Base-by-base conservation (phyloP, 1,140 invertebrate genomes). In the Penaeus vannamei region DNA sequence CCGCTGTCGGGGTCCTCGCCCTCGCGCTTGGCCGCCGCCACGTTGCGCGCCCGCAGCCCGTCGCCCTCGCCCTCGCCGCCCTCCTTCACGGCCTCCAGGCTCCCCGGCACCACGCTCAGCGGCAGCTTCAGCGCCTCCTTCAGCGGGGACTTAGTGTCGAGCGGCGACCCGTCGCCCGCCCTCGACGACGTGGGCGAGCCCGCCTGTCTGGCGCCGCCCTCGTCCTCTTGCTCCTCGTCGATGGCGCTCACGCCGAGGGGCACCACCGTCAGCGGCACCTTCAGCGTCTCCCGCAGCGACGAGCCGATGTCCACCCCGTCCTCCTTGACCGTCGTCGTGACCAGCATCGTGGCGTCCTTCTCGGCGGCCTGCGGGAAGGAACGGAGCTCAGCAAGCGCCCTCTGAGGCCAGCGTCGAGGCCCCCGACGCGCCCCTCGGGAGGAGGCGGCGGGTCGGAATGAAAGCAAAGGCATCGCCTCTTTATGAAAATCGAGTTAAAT, bases 191-290 rank as follows among this genome's bases (percentile, higher is more conserved):
- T 62, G 22, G 46, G 46, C 12, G 53, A 53, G 53, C 17, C 53
- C 26, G 72, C 32, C 46, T 86, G 62, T 14, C 59, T 72, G 32
- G 61, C 46, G 22, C 66, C 80, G 36, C 84, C 76, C 42, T 83
- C 76, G 77, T n/a, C 64, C 46, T 20, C 61, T 26, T 79, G 66
- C 36, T 76, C 87, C 53, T 84, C 82, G 19, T 84, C 82, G 69
- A 89, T 84, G 29, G 87, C 80, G 20, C 60, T 53, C 19, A 84
- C 87, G 22, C 82, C 87, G 60, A 86, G 66, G 60, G 91, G 91
- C n/a, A 90, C 89, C 46, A 89, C 87, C 22, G 89, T 84, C 17
- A 91, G 91, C 20, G 89, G 86, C 4, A 91, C 81, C 66, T 89
- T 88, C n/a, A 91, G 32, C 76, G 89, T 87, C 22, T 91, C 85